A percentile compares a stretch with the other conserved stretches of the same genome.
Conservation (phyloP, 2,113 vertebrate species). For the Tupaia tana region DNA sequence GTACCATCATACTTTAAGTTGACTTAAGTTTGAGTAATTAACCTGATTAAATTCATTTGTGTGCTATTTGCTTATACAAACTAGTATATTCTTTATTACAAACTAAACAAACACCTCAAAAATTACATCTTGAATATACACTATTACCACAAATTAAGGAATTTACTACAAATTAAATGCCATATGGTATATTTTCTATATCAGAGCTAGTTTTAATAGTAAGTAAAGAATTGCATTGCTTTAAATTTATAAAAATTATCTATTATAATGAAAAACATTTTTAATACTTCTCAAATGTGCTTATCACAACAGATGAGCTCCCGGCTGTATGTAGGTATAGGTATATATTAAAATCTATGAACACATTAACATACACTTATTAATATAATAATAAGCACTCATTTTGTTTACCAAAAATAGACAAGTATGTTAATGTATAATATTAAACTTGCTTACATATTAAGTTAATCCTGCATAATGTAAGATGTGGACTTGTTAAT, state of each 20-base stretch:
- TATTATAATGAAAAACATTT: not conserved
- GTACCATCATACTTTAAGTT: not conserved
- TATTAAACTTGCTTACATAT: constrained; percentile 21
- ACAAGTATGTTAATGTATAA: constrained; percentile 23
- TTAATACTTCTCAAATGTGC: not conserved
- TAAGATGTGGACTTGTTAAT: constrained; percentile 12
- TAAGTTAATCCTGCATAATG: not conserved
- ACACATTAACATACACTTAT: not conserved
- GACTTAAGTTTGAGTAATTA: not conserved
- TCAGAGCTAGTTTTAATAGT: not conserved
- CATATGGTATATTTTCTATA: not conserved
- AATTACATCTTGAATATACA: not conserved
- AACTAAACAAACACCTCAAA: not conserved
- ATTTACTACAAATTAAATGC: not conserved
- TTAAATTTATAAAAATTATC: not conserved
- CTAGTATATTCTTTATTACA: not conserved
- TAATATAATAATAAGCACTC: constrained; percentile 17
- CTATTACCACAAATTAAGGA: not conserved
- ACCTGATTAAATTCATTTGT: not conserved
- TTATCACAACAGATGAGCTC: not conserved
- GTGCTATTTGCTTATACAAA: not conserved
- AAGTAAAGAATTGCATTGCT: not conserved
- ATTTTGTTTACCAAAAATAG: constrained; percentile 47
- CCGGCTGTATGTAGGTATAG: not conserved
- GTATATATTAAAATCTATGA: not conserved